Base-by-base conservation (phyloP, 2,888 invertebrate species). In the Oscheius sp. region DNA sequence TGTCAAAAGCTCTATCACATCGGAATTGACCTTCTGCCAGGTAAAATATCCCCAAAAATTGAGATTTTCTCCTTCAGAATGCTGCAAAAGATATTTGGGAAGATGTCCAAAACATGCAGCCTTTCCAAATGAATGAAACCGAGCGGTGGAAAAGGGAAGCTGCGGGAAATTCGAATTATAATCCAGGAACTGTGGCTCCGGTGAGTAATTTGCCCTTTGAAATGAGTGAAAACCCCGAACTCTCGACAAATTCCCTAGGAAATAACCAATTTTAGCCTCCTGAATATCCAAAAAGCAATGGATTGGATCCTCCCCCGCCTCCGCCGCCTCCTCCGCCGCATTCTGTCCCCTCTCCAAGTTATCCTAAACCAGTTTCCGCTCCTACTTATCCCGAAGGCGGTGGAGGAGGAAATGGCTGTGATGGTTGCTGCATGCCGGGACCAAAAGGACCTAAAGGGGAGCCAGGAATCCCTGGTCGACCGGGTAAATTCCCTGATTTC, bases 391-490 rank as follows among this genome's bases (percentile, higher is more conserved):
- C 61, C 7, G 43, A 18, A 41, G 61, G 45, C 29, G 61, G 61
- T 18, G 61, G 61, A 12, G 61, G 61, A 18, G 61, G 61, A 61
- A 41, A n/a, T 1, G 21, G 41, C 12, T 61, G 61, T 21, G 61
- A 61, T 1, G 18, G 7, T 1, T 61, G 61, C 25, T 61, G 61
- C 25, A 45, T 61, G 1, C 61, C 61, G 12, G 84, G 83, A 77
- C 71, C 76, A 46, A 77, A 77, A 72, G 83, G 83, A 76, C 76
- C 82, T 72, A 80, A 77, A 68, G 82, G 82, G 76, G 74, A 80
- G 73, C 82, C 84, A 59, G 84, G 84, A 78, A 78, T 78, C 61
- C 83, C 84, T 69, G 85, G 81, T 58, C 72, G 43, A 16, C 61
- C 41, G 1, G 61, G 61, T 43, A 35, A 35, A 21, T 5, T 18